Base-by-base conservation (phyloP, 2,888 invertebrate genomes). In the Drosophila acutilabella region DNA sequence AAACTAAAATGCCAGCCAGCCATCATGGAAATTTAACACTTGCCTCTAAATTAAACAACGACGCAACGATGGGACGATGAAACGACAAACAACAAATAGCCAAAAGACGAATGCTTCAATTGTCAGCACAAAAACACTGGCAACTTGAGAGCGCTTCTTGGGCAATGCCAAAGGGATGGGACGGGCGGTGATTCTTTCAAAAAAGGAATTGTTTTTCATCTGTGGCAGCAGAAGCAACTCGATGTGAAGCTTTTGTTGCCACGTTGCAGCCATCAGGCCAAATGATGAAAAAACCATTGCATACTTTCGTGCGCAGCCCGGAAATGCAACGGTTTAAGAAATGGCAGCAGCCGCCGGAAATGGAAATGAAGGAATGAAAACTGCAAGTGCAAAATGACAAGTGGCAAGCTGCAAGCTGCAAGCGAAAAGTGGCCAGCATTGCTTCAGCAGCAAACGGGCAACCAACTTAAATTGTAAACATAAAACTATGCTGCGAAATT, bases 401-500 rank as follows among this genome's bases (percentile, higher is more conserved):
- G 38, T 65, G 64, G 71, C 58, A 69, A 71, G 18, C 40, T 30
- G 70, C 45, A 71, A 59, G 8, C 16, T 30, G 57, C 57, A 57
- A 54, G 56, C 50, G 36, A 52, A 33, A 52, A 56, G 40, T 38
- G 60, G 40, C 41, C 18, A 40, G 44, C 51, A 36, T 64, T 50
- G 64, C 61, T 23, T 45, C 40, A 59, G 50, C 59, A 60, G 23
- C 58, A 52, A 26, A 40, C 40, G 59, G 66, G 67, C 81, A 78
- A 61, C 68, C 80, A 88, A 84, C 82, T 86, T 81, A 85, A 86
- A 88, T 81, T 85, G 86, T 87, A 78, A 77, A 72, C 86, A 88
- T 87, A 87, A 87, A 87, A 87, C 88, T 88, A 87, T 88, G 85
- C 81, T 74, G 66, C 74, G 78, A 87, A 88, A 87, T 87, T 86